Evolutionary conservation across 2,888 invertebrate genomes (phyloP), one percentile per base, ranked within the genome.

Genomic region (Creontiades dilutus): DNA sequence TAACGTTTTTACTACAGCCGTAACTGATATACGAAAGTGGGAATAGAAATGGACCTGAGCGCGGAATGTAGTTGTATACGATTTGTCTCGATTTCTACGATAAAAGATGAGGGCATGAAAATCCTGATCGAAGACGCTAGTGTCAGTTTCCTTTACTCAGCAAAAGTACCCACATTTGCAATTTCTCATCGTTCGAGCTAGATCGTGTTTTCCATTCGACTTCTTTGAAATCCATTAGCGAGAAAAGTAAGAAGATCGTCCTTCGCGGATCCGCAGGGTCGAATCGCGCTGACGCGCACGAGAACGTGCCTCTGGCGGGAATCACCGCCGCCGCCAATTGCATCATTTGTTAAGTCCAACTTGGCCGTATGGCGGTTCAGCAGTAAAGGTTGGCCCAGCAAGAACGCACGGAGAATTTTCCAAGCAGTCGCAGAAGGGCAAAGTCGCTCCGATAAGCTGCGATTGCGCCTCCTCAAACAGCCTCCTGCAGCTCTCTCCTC

Each of bases 201-300:
- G 19, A n/a, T 68, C 68, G 68, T 68, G 23, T 68, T 68, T 23
- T 19, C 57, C 68, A 13, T 68, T 68, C 68, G 23, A 68, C 23
- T 68, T 68, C 68, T 23, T 23, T 23, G 68, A 68, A 68, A 68
- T 23, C 27, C 68, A 68, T 68, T 23, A 12, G 68, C 68, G 0
- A 27, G 23, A 23, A 16, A n/a, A 68, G 68, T 68, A 23, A 23
- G 68, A 68, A 19, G 68, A 68, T 68, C 68, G 68, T 37, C 37
- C 37, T 37, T 37, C 37, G 37, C 2, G 37, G 37, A 37, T 7
- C 57, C 57, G 57, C 16, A 76, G 87, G 87, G 87, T 87, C 75
- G 75, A 87, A 87, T 87, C n/a, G n/a, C 28, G 88, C 88, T 88
- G 88, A 88, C 88, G 52, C 12, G 76, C 55, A 28, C 88, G 80